Evolutionary conservation across 2,797 vertebrate species (phyloP).

Genomic region (Peromyscus aztecus): DNA sequence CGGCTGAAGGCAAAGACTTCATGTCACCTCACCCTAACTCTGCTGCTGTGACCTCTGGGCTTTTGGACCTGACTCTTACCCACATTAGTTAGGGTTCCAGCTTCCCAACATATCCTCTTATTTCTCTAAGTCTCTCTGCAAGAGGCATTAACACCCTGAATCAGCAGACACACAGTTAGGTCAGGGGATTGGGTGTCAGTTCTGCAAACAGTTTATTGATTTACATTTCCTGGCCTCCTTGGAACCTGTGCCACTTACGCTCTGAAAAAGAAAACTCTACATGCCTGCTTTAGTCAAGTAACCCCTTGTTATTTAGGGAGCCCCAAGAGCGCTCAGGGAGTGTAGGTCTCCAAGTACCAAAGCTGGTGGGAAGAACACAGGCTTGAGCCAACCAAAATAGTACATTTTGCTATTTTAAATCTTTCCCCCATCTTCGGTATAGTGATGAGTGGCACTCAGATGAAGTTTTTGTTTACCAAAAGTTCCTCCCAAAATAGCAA

Average conservation of each 20-base stretch:
- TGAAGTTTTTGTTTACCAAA: conserved; percentile 15
- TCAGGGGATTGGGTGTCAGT: background rate
- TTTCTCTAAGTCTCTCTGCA: background rate
- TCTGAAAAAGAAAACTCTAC: background rate
- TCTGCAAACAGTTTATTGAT: background rate
- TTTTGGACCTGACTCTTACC: background rate
- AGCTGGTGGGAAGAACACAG: background rate
- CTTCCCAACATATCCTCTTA: background rate
- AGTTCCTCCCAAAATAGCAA: conserved; percentile 50
- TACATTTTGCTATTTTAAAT: background rate
- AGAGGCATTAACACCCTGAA: background rate
- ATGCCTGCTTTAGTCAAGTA: background rate
- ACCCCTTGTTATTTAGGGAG: background rate
- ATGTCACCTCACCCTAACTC: background rate
- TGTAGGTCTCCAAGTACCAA: no score
- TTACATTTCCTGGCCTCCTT: background rate
- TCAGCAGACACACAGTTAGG: background rate
- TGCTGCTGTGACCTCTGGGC: background rate
- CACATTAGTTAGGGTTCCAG: background rate
- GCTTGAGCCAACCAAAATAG: background rate
- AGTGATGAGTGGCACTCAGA: background rate
- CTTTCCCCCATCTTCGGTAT: background rate
- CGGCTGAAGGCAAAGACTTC: background rate
- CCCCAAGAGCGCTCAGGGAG: fast-evolving
- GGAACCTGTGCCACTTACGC: background rate